Evolutionary conservation across 1,140 invertebrate species (phyloP).

Genomic region (Drosophila funebris): DNA sequence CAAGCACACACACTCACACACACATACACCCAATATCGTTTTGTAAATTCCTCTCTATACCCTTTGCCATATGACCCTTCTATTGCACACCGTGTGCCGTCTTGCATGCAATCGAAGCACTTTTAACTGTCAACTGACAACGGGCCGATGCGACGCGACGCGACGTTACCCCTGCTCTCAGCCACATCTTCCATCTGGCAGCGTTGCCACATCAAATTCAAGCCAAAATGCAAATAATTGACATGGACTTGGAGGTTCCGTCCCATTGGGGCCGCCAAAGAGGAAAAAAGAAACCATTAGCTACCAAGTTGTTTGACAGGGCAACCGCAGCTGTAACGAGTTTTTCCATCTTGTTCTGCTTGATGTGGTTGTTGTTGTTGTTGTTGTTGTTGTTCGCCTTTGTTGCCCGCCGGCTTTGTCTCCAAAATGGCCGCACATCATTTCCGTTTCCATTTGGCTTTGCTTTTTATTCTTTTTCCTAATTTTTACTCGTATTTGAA

Average conservation of each 20-base stretch:
- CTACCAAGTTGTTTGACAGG: conserved; percentile 23
- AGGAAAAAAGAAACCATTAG: conserved; percentile 24
- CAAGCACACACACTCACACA: background rate
- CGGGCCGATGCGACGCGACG: background rate
- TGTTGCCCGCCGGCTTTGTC: conserved; percentile 58
- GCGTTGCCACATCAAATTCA: conserved; percentile 33
- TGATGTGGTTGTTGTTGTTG: conserved; percentile 10
- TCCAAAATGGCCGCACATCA: conserved; percentile 63
- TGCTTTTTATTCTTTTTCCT: conserved; percentile 26
- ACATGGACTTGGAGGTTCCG: conserved; percentile 43
- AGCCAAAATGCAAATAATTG: conserved; percentile 73
- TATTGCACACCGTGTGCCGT: conserved; percentile 3
- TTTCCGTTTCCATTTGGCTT: conserved; percentile 56
- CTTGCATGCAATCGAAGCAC: conserved; percentile 51
- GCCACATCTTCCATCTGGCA: background rate
- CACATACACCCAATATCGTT: too few relatives aligned
- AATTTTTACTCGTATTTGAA: conserved; percentile 38
- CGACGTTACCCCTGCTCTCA: background rate
- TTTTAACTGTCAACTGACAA: conserved; percentile 41
- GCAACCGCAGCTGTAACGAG: conserved; percentile 47
- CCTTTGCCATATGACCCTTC: background rate
- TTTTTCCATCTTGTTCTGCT: conserved; percentile 5
- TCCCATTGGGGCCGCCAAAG: background rate
- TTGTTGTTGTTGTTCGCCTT: conserved; percentile 33
- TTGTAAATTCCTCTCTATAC: too few relatives aligned